phyloP scores from a whole-genome alignment of 2,797 vertebrate species.

The Xenentodon cancila region DNA sequence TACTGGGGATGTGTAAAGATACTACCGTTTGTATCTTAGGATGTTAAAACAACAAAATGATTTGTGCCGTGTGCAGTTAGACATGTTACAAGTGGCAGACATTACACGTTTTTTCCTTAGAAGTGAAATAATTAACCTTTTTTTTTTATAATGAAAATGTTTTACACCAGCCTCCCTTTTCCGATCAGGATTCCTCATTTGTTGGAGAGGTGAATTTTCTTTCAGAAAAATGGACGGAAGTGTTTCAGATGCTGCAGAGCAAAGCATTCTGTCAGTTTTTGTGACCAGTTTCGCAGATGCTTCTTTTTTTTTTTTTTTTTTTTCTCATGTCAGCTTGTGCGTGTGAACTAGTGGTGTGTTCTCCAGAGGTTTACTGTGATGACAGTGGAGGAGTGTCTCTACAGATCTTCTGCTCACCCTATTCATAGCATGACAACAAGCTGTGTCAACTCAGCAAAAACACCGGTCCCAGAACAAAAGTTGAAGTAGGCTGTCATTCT shows the following conservation, averaged over 20 bases:
- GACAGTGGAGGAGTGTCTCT: background rate
- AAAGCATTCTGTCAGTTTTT: background rate
- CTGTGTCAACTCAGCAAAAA: background rate
- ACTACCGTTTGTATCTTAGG: conserved; percentile 46
- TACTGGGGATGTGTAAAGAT: conserved; percentile 42
- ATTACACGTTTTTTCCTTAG: conserved; percentile 19
- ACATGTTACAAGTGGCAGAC: conserved; percentile 31
- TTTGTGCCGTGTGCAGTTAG: conserved; percentile 28
- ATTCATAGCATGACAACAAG: conserved; percentile 5
- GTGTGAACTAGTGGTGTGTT: conserved; percentile 4
- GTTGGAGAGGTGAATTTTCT: conserved; percentile 14
- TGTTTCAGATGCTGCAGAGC: background rate
- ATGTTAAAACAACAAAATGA: conserved; percentile 51
- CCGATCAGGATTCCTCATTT: conserved; percentile 5
- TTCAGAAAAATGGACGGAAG: conserved; percentile 25
- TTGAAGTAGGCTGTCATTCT: background rate
- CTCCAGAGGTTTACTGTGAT: conserved; percentile 11
- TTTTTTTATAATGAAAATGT: background rate
- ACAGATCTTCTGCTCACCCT: conserved; percentile 3
- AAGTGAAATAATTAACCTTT: conserved; percentile 27
- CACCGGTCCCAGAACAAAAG: background rate
- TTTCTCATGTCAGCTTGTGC: background rate
- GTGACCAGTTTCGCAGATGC: background rate
- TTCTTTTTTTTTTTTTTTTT: background rate
- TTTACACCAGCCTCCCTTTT: conserved; percentile 4